These are phyloP conservation scores for Ischnus inquisitorius DNA, from an alignment of 2,888 invertebrate genomes.

Conservation along the genomic window DNA sequence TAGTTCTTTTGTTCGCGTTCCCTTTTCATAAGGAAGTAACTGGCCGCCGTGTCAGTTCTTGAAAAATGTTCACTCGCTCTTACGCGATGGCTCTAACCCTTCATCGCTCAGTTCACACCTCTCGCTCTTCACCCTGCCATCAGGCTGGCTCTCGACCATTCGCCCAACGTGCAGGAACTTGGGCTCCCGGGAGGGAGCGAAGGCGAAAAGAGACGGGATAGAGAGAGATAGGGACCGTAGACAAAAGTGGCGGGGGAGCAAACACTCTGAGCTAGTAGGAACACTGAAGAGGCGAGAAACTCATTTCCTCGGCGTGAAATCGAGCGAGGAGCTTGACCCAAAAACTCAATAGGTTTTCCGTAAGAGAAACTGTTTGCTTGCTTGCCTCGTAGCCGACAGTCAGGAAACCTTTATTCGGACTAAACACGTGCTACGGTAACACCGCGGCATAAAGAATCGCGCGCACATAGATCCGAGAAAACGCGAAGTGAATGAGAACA, in stretches of 20 bases:
- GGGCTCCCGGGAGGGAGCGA: neutral
- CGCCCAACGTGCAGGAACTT: constrained; percentile 22
- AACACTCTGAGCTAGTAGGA: constrained; percentile 63
- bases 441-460: neutral
- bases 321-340: constrained; percentile 76
- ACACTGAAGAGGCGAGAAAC: constrained; percentile 74
- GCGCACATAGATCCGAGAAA: neutral
- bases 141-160: constrained; percentile 35
- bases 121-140: neutral
- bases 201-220: constrained; percentile 23
- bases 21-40: constrained; percentile 62
- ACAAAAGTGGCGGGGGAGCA: constrained; percentile 59
- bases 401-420: constrained; percentile 44
- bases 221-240: constrained; percentile 46
- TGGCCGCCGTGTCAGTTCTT: constrained; percentile 53
- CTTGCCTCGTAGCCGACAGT: constrained; percentile 36
- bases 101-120: constrained; percentile 55
- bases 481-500: constrained; percentile 8
- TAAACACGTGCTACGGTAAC: constrained; percentile 35
- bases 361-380: constrained; percentile 63
- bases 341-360: constrained; percentile 78
- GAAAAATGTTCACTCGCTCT: constrained; percentile 42
- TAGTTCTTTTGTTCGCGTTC: constrained; percentile 57
- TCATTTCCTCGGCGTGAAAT: constrained; percentile 80
- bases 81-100: constrained; percentile 28